phyloP scores from a whole-genome alignment of 2,113 vertebrate species.

The Macrotus californicus region DNA sequence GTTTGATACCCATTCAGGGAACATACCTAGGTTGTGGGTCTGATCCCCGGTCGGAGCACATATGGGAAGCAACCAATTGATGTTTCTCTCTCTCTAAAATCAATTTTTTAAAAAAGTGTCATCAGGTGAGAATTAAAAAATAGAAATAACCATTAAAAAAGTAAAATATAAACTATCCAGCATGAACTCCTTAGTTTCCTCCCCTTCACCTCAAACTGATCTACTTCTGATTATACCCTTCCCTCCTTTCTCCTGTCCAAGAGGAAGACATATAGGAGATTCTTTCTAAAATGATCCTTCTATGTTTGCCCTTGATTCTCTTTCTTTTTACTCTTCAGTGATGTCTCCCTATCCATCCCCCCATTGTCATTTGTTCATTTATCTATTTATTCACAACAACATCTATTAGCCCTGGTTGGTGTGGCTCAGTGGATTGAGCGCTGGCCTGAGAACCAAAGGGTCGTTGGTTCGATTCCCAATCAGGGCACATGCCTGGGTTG shows the following conservation, averaged over 20 bases:
- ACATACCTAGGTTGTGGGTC: too few species aligned
- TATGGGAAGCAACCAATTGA: too few species aligned
- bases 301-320: background rate
- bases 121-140: too few species aligned
- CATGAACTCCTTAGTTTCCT: background rate
- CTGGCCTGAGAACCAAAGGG: too few species aligned
- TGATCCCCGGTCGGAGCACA: too few species aligned
- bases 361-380: background rate
- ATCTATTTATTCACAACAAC: background rate
- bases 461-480: too few species aligned
- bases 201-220: background rate
- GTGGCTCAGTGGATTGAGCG: too few species aligned
- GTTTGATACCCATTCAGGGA: too few species aligned
- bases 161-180: background rate
- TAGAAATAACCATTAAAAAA: too few species aligned
- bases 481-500: too few species aligned
- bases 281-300: background rate
- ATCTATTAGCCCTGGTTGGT: background rate
- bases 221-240: background rate
- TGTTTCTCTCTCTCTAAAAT: too few species aligned
- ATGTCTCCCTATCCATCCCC: background rate
- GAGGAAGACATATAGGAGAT: background rate
- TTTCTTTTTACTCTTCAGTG: background rate
- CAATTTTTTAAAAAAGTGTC: too few species aligned
- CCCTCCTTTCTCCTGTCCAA: background rate